Base-by-base conservation (phyloP, 2,113 vertebrate genomes). In the Crocuta crocuta region DNA sequence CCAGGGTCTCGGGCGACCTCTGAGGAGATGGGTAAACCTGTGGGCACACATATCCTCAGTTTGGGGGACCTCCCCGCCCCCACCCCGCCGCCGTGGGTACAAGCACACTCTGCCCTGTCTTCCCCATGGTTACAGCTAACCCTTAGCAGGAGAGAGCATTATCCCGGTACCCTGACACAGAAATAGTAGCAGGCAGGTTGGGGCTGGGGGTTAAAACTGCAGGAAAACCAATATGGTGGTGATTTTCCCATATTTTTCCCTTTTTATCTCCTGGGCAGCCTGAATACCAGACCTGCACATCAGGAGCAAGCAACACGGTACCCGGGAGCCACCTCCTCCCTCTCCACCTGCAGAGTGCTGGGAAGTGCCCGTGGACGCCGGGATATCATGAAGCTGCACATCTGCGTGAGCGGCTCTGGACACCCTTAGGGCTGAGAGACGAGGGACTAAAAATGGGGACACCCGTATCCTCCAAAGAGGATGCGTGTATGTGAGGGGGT, bases 271-370 rank as follows among this genome's bases (percentile, higher is more conserved):
- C 21, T 16, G 73, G 45, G 11, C 19, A 24, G 66, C 26, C 35
- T 4, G 12, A 10, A 4, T 10, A 1, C 48, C 70, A 11, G 70
- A 58, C 6, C 31, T 10, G 33, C 19, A 10, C 7, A 0, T 21
- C 0, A 55, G 55, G 8, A 21, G 6, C 33, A 8, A 71, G 45
- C 16, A 0, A 7, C 0, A 24, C 17, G 8, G 7, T 21, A 13
- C 39, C 71, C 19, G 17, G 23, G 48, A 39, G 39, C 35, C 9
- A 1, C 11, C 17, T 35, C 31, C 33, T 1, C 5, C 53, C 39
- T 9, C 4, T 1, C 2, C 5, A 15, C 68, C 0, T 0, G 35
- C 43, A 65, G 53, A 19, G 26, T 17, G 5, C 33, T 3, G 39
- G 78, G 85, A n/a, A 78, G 6, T 31, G 79, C 16, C 73, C 0